Base-by-base conservation (phyloP, 2,888 invertebrate genomes). In the Callinectes sapidus region DNA sequence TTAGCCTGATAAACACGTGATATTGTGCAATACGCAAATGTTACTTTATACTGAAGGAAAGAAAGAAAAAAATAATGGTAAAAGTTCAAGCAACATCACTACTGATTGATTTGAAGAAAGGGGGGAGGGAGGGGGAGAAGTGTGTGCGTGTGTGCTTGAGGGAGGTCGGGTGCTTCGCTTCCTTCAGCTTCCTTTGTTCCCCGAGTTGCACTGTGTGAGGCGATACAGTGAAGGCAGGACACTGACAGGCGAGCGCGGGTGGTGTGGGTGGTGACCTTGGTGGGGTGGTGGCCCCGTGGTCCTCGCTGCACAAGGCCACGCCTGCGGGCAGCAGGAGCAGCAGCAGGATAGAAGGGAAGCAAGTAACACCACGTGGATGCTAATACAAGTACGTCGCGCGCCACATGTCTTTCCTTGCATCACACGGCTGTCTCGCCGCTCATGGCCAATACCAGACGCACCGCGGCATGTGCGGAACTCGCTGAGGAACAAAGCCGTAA, bases 211-310 rank as follows among this genome's bases (percentile, higher is more conserved):
- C 13, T 35, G 35, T 35, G 35, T 32, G 16, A 81, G 81, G 35
- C 81, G n/a, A 81, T 23, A 81, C 32, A 81, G 71, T n/a, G 8
- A 77, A 77, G 81, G 81, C 32, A 81, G 81, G 81, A 16, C 81
- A 35, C 35, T 81, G 81, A 81, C 81, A 81, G 81, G 81, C 81
- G 81, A 35, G 81, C 81, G 81, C 81, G 81, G 35, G 35, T n/a
- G 35, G 32, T 81, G 81, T 81, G 81, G 81, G 81, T 81, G 81
- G 81, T 81, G 81, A 81, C 81, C 81, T 81, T 81, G 81, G 81
- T 14, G 32, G 81, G 81, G 81, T 81, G 81, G 81, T 32, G 13
- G 81, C 81, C 81, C 81, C 35, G 81, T 16, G 81, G 81, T 81
- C 81, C 81, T 35, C 81, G 35, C 81, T 35, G 35, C 81, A 35